Conservation (phyloP, 1,140 invertebrate species). For the Brachionus rotundiformis region DNA sequence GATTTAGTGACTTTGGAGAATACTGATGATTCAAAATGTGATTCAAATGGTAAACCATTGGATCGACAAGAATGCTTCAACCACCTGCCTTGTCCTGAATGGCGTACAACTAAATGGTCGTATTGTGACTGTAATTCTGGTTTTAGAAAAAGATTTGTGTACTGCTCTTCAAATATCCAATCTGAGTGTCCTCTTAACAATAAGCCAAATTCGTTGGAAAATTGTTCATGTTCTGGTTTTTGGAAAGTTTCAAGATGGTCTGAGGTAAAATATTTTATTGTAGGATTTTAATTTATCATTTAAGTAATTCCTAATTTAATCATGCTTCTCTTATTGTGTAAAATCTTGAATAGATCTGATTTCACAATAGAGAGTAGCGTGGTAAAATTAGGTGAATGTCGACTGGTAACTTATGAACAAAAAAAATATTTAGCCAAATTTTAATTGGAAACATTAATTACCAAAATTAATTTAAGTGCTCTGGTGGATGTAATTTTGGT, state of each 20-base stretch:
- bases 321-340: slow-evolving; percentile 49
- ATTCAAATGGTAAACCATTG: neutral
- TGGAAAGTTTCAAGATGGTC: slow-evolving; percentile 46
- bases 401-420: neutral
- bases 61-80: neutral
- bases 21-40: slow-evolving; percentile 38
- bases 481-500: slow-evolving; percentile 24
- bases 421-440: neutral
- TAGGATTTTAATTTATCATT: too few species aligned
- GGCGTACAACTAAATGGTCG: neutral
- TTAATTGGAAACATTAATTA: too few species aligned
- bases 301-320: neutral
- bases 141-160: neutral
- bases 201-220: neutral
- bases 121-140: slow-evolving; percentile 44
- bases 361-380: slow-evolving; percentile 53
- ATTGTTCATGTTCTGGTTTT: slow-evolving; percentile 14
- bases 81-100: neutral
- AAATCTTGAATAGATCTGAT: slow-evolving; percentile 45
- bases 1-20: neutral
- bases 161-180: slow-evolving; percentile 2
- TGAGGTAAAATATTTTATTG: neutral
- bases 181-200: neutral
- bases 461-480: slow-evolving; percentile 5
- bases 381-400: neutral